Base-by-base conservation (phyloP, 35 echinoderm and acorn worm genomes). In the Apostichopus japonicus region DNA sequence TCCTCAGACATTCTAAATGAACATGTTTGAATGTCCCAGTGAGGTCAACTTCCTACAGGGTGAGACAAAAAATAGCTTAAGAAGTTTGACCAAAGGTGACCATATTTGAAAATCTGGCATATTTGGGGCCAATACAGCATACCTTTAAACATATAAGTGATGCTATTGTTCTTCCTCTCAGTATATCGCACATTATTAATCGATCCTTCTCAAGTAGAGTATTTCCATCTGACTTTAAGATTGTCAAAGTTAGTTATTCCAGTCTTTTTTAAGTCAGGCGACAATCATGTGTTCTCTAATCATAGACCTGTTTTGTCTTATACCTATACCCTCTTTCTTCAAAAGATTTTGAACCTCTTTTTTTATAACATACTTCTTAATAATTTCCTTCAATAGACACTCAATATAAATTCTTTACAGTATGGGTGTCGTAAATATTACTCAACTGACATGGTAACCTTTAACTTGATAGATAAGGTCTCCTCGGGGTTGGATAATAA, bases 181-280 rank as follows among this genome's bases (percentile, higher is more conserved):
- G n/a, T 65, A 10, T 65, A 78, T 78, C 76, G 6, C 76, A 78
- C 76, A 78, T 78, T 21, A 21, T 78, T 78, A 78, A 78, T 21
- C 10, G 1, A 78, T 78, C 76, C 76, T 1, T 78, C 61, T 65
- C 61, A 65, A 65, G 61, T 65, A 15, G 61, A 10, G 61, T 65
- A 15, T 4, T 65, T 65, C 61, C 61, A 65, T 15, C 61, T 65
- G 61, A 65, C 61, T 65, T 65, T 65, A 65, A 65, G 61, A 8
- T 65, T 65, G 4, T 3, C 61, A 1, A 65, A 65, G 61, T 10
- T n/a, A n/a, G n/a, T n/a, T 1, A 4, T 65, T 15, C 3, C 61
- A 65, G 16, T 65, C 61, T 65, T 65, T n/a, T n/a, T n/a, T 0
- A 65, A 10, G 61, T 65, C 61, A 10, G 61, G 61, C 1, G 61